Base-by-base conservation (phyloP, 2,888 invertebrate genomes). In the Cremastinae sp. region DNA sequence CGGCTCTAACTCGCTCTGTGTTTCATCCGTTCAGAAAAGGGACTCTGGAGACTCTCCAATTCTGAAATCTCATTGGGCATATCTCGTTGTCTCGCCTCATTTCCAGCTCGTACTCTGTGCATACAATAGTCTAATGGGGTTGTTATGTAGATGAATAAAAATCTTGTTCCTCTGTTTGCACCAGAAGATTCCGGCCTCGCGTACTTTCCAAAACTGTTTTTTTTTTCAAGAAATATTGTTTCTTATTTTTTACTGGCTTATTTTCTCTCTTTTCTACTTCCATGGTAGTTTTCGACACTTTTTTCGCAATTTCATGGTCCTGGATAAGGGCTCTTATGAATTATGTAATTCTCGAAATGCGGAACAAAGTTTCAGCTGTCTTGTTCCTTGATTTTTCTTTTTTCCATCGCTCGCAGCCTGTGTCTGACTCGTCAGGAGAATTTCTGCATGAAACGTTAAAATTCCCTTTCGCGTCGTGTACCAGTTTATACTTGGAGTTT, bases 21-120 rank as follows among this genome's bases (percentile, higher is more conserved):
- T 28, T 28, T 65, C 70, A 65, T 70, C 49, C 68, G 51, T 77
- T 53, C 61, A 64, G 28, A 53, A 75, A 68, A 68, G 68, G 66
- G 78, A 79, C 78, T 78, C 49, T 66, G 76, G 74, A 75, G 75
- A 78, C 74, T 79, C 79, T 74, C 78, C 80, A 70, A 74, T 75
- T 70, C 71, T 70, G 79, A 81, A 82, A 82, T 83, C 79, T 81
- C 83, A 82, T 84, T 81, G 81, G 78, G 79, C 68, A 62, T 74
- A 51, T 77, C 70, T 51, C 70, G 70, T 71, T 74, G 68, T 62
- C 75, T 77, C 66, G 71, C 37, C 56, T 61, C 56, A 64, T 77
- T 70, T 49, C 65, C 55, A 47, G 47, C 61, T 69, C 77, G 35
- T 55, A 61, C 12, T 56, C 45, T 55, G 37, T 71, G 55, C 9